Evolutionary conservation across 2,113 vertebrate genomes (phyloP), one percentile per base, ranked within the genome.

Genomic region (Danionella cerebrum): DNA sequence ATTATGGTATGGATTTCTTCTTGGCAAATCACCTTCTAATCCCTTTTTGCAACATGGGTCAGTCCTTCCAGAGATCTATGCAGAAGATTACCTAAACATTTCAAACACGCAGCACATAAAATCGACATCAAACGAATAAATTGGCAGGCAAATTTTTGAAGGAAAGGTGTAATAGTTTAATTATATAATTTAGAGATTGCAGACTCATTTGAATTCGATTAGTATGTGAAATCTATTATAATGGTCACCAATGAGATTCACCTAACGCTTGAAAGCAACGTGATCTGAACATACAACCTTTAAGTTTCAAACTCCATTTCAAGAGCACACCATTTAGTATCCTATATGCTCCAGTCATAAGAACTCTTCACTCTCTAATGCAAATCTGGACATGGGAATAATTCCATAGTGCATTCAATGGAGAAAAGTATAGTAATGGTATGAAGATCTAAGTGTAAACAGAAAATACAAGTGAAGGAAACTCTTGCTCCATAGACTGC

Each of bases 1-100:
- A 82, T 84, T 80, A 84, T 77, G 75, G 78, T 81, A 79, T 80
- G 72, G 82, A 78, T 84, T 82, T 75, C 74, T 67, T 73, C 44
- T 18, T 71, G 75, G 72, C 65, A 66, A 79, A 84, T 86, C 76
- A 80, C 42, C 42, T 73, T 44, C 53, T 75, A 67, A 70, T 70
- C 50, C 51, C 50, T 60, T 71, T 76, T 47, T 19, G 45, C 38
- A 65, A 35, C 42, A 54, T 1, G 18, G 70, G 62, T 67, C 74
- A 73, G 41, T 66, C 19, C 60, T 22, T 72, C 42, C 52, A 38
- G 24, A 44, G 55, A 75, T 45, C 62, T 51, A 39, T 65, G 57
- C 14, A 24, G 54, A 33, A 59, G 64, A 42, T 51, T 68, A 66
- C 33, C 69, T 59, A 51, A 9, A 47, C 38, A 76, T 39, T 22